Evolutionary conservation across 2,797 vertebrate species (phyloP).

Genomic region (Sebastes hubbsi): DNA sequence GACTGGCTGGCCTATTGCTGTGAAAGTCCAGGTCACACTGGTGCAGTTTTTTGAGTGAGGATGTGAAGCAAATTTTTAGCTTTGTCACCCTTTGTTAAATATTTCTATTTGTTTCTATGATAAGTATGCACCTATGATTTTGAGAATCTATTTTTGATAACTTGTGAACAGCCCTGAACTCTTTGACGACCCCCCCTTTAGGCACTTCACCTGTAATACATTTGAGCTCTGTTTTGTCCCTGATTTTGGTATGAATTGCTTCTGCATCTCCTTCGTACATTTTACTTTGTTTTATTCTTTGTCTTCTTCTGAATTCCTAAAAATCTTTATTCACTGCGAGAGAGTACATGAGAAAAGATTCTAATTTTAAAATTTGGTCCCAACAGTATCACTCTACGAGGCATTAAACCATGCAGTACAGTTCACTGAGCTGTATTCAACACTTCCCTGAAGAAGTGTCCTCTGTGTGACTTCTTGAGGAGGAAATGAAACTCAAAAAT

Average conservation of each 20-base stretch:
- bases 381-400: constrained; percentile 43
- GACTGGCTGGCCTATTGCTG: background rate
- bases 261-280: background rate
- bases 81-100: background rate
- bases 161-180: background rate
- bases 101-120: background rate
- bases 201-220: background rate
- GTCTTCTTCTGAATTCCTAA: constrained; percentile 33
- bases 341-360: constrained; percentile 19
- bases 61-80: constrained; percentile 1
- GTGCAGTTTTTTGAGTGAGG: constrained; percentile 9
- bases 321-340: constrained; percentile 30
- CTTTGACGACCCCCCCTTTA: background rate
- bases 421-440: constrained; percentile 52
- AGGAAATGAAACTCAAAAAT: constrained; percentile 55
- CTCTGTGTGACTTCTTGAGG: constrained; percentile 62
- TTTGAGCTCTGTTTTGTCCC: background rate
- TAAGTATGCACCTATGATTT: background rate
- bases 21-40: constrained; percentile 1
- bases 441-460: constrained; percentile 60
- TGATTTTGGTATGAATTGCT: background rate
- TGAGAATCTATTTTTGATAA: background rate
- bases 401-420: constrained; percentile 38
- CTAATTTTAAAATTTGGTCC: constrained; percentile 50
- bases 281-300: constrained; percentile 4